Conservation (phyloP, 2,888 invertebrate species). For the Cephalotes varians region DNA sequence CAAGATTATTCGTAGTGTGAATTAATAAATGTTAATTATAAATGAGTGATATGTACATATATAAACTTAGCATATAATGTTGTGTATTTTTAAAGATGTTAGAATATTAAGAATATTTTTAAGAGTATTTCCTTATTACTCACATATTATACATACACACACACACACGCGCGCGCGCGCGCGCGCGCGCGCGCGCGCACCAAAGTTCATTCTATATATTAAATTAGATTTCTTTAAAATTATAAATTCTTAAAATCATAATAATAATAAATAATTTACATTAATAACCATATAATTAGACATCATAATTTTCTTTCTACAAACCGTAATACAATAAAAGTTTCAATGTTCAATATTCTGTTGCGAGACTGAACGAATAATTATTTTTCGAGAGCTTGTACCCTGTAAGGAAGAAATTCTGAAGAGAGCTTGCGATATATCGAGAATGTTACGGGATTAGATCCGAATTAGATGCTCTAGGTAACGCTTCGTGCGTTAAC, state of each 20-base stretch:
- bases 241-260: constrained; percentile 1
- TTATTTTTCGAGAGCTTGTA: constrained; percentile 36
- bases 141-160: too few relatives aligned
- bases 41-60: background rate
- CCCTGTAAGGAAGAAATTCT: constrained; percentile 32
- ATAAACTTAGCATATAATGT: background rate
- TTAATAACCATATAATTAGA: constrained; percentile 3
- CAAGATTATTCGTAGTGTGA: background rate
- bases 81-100: too few relatives aligned
- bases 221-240: background rate
- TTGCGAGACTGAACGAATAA: constrained; percentile 1
- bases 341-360: background rate
- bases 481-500: constrained; percentile 48
- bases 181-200: too few relatives aligned
- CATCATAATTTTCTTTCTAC: background rate
- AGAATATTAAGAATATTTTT: too few relatives aligned
- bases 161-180: too few relatives aligned
- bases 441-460: constrained; percentile 69
- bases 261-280: background rate
- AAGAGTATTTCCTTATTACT: too few relatives aligned
- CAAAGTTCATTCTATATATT: background rate
- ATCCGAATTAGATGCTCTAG: constrained; percentile 68
- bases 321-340: background rate
- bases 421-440: constrained; percentile 57
- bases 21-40: background rate